Percentiles rank a stretch among this genome's conserved stretches.
Evolutionary conservation across 2,797 vertebrate species (phyloP).

Genomic region (Fratercula arctica): DNA sequence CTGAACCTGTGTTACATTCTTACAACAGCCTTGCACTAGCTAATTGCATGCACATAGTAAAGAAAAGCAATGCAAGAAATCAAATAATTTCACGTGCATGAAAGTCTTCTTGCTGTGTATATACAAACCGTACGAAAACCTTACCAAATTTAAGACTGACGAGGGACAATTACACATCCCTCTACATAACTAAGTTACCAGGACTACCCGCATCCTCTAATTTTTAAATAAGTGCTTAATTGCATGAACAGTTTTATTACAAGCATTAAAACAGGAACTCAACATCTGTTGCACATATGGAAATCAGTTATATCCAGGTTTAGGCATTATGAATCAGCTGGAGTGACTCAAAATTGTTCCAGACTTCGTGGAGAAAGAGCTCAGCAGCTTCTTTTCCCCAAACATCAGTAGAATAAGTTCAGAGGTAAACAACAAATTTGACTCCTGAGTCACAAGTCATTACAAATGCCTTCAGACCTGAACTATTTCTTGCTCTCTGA

Average conservation of each 20-base stretch:
- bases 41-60: neutral
- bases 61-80: neutral
- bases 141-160: neutral
- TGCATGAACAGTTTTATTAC: neutral
- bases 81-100: rapidly evolving
- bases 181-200: neutral
- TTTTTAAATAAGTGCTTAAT: neutral
- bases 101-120: neutral
- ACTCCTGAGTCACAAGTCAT: neutral
- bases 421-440: neutral
- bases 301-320: neutral
- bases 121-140: neutral
- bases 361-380: neutral
- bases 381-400: neutral
- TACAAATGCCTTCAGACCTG: neutral
- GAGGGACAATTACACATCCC: neutral
- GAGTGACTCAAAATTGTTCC: neutral
- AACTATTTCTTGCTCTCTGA: neutral
- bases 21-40: neutral
- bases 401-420: neutral
- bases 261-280: neutral
- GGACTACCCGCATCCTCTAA: neutral
- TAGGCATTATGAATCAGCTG: constrained; percentile 30
- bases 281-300: neutral
- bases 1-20: rapidly evolving